Conservation (phyloP, 2,888 invertebrate genomes). For the Lasioglossum marginatum region DNA sequence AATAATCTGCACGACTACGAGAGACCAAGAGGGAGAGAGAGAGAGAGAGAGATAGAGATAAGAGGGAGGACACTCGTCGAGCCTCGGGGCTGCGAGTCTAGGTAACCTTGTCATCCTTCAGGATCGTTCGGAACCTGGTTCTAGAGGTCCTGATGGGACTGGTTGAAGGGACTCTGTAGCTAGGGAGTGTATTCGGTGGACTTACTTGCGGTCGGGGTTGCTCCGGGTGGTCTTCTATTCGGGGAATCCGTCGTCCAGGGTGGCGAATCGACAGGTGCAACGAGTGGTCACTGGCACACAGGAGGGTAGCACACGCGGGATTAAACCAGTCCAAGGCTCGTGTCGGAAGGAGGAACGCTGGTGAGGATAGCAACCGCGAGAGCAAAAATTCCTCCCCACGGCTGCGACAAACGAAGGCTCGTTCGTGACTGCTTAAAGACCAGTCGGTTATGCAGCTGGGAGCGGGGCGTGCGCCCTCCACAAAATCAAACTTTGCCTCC, state of each 20-base stretch:
- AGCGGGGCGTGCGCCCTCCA: slow-evolving; percentile 73
- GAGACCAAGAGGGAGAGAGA: neutral
- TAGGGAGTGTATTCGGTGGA: neutral
- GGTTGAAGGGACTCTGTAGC: neutral
- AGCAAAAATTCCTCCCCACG: slow-evolving; percentile 18
- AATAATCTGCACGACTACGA: slow-evolving; percentile 24
- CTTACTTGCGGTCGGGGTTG: slow-evolving; percentile 42
- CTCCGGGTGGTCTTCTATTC: slow-evolving; percentile 4
- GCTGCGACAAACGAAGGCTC: slow-evolving; percentile 71
- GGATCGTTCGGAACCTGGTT: neutral
- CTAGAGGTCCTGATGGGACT: neutral
- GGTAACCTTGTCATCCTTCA: neutral
- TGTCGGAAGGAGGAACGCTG: neutral
- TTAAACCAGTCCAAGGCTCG: neutral
- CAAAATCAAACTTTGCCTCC: slow-evolving; percentile 71
- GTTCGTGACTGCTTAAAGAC: slow-evolving; percentile 75
- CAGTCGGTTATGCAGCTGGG: slow-evolving; percentile 72
- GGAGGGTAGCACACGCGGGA: neutral
- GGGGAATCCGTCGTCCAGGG: slow-evolving; percentile 27
- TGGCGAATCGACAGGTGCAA: slow-evolving; percentile 5
- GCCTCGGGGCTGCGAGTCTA: neutral
- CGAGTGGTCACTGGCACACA: slow-evolving; percentile 30
- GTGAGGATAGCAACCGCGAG: neutral
- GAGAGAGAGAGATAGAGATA: neutral
- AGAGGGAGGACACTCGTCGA: neutral